Evolutionary conservation across 2,888 invertebrate genomes (phyloP).

Genomic region (Parnassius mnemosyne): DNA sequence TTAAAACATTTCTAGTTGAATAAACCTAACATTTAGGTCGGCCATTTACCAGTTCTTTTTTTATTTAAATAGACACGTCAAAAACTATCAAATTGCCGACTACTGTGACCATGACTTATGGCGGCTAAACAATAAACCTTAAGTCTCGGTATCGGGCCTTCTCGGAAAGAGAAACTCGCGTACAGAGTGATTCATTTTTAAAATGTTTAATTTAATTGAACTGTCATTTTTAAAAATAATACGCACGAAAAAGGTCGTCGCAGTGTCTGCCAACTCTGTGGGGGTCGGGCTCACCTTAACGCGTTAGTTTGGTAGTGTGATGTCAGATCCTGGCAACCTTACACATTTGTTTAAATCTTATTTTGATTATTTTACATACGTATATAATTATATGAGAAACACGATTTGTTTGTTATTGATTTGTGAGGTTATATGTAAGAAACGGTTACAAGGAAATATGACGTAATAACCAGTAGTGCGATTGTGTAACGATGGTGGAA

Average conservation of each 20-base stretch:
- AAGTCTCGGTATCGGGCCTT: slow-evolving; percentile 38
- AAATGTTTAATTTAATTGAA: slow-evolving; percentile 37
- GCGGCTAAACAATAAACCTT: slow-evolving; percentile 20
- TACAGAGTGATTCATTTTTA: slow-evolving; percentile 40
- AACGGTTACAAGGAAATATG: too few species aligned
- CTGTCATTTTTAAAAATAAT: slow-evolving; percentile 41
- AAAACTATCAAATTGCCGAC: slow-evolving; percentile 24
- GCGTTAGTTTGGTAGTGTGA: slow-evolving; percentile 35
- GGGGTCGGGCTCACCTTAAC: slow-evolving; percentile 31
- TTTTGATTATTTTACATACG: slow-evolving; percentile 10
- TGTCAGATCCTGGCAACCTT: slow-evolving; percentile 30
- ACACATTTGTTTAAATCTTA: slow-evolving; percentile 16
- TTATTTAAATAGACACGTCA: slow-evolving; percentile 20
- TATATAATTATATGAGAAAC: too few species aligned
- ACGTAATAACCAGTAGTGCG: too few species aligned
- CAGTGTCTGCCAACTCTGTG: slow-evolving; percentile 33
- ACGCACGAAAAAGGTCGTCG: slow-evolving; percentile 29
- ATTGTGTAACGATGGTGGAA: too few species aligned
- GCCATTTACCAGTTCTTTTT: slow-evolving; percentile 7
- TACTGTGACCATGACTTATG: slow-evolving; percentile 30
- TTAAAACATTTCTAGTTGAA: slow-evolving; percentile 15
- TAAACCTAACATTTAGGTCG: slow-evolving; percentile 14
- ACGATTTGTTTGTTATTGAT: too few species aligned
- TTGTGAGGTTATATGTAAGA: too few species aligned
- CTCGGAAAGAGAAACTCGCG: slow-evolving; percentile 46